phyloP scores from a whole-genome alignment of 2,888 invertebrate species.

The Epinotia nisella region DNA sequence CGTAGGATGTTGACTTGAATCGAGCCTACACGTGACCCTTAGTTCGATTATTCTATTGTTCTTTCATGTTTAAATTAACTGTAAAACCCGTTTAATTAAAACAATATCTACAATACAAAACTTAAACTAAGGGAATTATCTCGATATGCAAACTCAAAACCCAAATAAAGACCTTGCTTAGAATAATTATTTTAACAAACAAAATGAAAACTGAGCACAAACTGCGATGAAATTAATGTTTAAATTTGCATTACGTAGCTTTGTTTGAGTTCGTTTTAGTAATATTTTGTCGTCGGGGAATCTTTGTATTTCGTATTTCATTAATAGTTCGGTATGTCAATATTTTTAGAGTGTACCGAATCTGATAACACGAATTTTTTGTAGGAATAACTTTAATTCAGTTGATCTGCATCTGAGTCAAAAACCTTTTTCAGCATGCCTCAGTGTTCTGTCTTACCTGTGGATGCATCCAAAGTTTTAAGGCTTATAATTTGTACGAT shows the following conservation, averaged over 20 bases:
- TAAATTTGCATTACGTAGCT: slow-evolving; percentile 3
- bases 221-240: slow-evolving; percentile 27
- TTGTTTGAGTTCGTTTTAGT: slow-evolving; percentile 4
- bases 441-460: no score
- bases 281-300: not conserved
- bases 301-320: not conserved
- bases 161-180: slow-evolving; percentile 17
- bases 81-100: slow-evolving; percentile 12
- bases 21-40: not conserved
- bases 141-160: not conserved
- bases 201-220: not conserved
- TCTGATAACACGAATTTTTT: not conserved
- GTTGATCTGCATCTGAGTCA: no score
- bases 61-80: not conserved
- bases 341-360: not conserved
- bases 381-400: not conserved
- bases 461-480: no score
- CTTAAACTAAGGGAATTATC: slow-evolving; percentile 23
- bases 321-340: not conserved
- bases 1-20: not conserved
- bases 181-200: slow-evolving; percentile 14
- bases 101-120: slow-evolving; percentile 6
- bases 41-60: slow-evolving; percentile 3
- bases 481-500: no score
- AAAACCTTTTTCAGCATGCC: no score